Evolutionary conservation across 1,140 invertebrate genomes (phyloP).

Genomic region (Drosophila willistoni): DNA sequence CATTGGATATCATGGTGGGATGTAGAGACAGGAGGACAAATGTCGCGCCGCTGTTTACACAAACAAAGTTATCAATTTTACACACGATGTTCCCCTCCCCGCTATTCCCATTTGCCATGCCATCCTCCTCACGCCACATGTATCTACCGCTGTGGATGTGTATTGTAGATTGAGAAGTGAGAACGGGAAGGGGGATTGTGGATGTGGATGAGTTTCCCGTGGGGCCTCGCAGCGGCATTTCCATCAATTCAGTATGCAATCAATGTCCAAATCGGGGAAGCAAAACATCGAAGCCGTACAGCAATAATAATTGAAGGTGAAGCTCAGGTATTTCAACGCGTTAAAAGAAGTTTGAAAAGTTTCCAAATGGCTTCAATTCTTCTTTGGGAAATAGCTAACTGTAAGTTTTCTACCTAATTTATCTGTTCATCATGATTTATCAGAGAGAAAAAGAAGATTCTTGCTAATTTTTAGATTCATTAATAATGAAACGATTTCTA

Average conservation of each 20-base stretch:
- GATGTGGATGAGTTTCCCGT: not conserved
- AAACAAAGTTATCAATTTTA: constrained; percentile 82
- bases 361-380: not conserved
- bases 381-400: no score
- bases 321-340: not conserved
- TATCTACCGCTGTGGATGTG: constrained; percentile 31
- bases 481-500: no score
- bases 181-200: not conserved
- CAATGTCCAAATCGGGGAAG: constrained; percentile 77
- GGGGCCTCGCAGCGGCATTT: constrained; percentile 51
- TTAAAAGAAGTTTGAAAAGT: not conserved
- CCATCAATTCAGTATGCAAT: constrained; percentile 78
- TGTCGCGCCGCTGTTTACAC: constrained; percentile 79
- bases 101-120: constrained; percentile 20
- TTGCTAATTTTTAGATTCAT: no score
- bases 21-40: constrained; percentile 34
- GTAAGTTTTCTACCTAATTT: no score
- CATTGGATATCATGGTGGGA: not conserved
- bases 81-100: constrained; percentile 50
- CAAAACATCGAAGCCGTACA: constrained; percentile 56
- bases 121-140: constrained; percentile 4
- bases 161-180: not conserved
- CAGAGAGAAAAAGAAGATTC: no score
- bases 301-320: constrained; percentile 42
- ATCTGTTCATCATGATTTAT: no score